Conservation (phyloP, 1,140 invertebrate genomes). For the Phymorhynchus buccinoides region DNA sequence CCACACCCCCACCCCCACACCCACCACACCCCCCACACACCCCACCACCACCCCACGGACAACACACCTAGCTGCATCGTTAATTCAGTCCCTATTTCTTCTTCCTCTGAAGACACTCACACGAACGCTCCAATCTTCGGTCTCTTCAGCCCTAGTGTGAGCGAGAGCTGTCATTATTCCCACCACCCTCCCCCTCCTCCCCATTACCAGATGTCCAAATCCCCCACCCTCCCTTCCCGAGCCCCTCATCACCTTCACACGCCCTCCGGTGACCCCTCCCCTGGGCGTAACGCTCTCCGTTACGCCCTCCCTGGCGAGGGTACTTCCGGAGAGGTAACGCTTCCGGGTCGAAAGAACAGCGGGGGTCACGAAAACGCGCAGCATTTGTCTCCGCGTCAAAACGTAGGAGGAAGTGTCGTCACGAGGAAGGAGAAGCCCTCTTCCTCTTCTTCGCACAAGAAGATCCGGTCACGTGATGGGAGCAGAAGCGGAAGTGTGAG, state of each 20-base stretch:
- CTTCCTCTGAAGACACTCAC: constrained; percentile 2
- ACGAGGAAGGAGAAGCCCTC: background rate
- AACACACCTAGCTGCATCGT: background rate
- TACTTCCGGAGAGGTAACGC: background rate
- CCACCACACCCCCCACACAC: background rate
- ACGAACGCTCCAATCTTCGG: constrained; percentile 6
- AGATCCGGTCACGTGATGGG: background rate
- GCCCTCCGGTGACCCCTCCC: background rate
- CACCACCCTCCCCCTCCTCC: background rate
- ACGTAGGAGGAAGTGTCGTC: background rate
- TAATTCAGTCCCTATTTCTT: background rate
- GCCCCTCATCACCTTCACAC: background rate
- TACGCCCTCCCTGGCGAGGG: background rate
- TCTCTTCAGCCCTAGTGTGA: constrained; percentile 3
- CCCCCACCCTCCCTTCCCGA: background rate
- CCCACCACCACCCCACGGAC: background rate
- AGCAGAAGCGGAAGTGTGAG: background rate
- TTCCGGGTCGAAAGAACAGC: too few relatives aligned
- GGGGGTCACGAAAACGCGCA: too few relatives aligned
- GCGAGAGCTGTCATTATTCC: background rate
- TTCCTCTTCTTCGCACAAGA: too few relatives aligned
- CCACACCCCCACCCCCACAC: too few relatives aligned
- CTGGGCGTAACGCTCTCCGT: background rate
- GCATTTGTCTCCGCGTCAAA: background rate
- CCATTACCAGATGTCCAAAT: background rate